phyloP scores from a whole-genome alignment of 2,797 vertebrate species.

The Hemitrygon akajei region DNA sequence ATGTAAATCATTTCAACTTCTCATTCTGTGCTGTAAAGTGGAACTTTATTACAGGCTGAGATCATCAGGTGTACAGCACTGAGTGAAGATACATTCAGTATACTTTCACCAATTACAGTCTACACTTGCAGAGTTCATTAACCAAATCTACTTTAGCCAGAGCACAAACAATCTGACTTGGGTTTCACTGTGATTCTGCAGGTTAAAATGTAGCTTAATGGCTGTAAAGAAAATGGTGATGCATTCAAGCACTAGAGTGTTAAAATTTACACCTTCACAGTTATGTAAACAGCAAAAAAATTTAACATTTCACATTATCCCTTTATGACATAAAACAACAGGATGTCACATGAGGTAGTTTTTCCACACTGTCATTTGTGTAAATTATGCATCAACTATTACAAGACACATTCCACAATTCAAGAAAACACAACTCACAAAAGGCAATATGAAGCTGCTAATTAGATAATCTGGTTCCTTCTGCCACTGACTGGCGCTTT shows the following conservation, averaged over 20 bases:
- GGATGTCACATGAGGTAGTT: conserved; percentile 91
- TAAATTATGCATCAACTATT: conserved; percentile 70
- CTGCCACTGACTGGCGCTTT: conserved; percentile 36
- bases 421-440: conserved; percentile 55
- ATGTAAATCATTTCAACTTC: background rate
- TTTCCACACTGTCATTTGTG: conserved; percentile 72
- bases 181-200: conserved; percentile 16
- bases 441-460: conserved; percentile 53
- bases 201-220: conserved; percentile 11
- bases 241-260: conserved; percentile 27
- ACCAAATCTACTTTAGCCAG: conserved; percentile 9
- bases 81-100: background rate
- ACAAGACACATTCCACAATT: conserved; percentile 62
- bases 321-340: conserved; percentile 63
- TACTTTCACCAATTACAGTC: background rate
- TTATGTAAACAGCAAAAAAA: conserved; percentile 53
- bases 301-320: conserved; percentile 64
- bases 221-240: conserved; percentile 31
- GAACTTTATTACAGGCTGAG: background rate
- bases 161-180: background rate
- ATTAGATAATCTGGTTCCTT: conserved; percentile 39
- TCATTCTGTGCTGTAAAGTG: background rate
- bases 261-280: conserved; percentile 41
- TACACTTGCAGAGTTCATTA: background rate
- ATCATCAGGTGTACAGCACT: background rate